Base-by-base conservation (phyloP, 1,140 invertebrate species). In the Drosophila bocki region DNA sequence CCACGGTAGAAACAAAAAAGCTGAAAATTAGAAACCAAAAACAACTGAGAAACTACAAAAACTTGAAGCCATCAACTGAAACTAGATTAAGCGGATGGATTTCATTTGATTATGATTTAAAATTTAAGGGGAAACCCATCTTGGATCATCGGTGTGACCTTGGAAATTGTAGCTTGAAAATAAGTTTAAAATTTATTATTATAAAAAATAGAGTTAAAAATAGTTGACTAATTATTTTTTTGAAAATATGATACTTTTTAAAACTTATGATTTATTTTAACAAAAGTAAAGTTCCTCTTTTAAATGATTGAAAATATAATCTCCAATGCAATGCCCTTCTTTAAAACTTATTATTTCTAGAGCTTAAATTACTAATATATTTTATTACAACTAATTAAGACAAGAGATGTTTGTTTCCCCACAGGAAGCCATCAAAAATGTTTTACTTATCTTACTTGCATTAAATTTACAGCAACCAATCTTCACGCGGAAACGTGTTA, bases 1-100 rank as follows among this genome's bases (percentile, higher is more conserved):
- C 72, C 84, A 70, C 76, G 61, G 80, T 64, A 59, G 42, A 48
- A 48, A 54, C 47, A 58, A 42, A 47, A 44, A 42, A 44, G 29
- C 68, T 76, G 75, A 63, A 79, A 75, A 72, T 54, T 60, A 48
- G 15, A 74, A 78, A 85, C 61, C 50, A 42, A 22, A 48, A 68
- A 32, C 11, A 37, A 32, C 29, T 44, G 13, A n/a, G n/a, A 50
- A 50, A 50, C 7, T 26, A 6, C 26, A 11, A 51, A 76, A 64
- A 33, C 26, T 32, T 32, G 15, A 75, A 74, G 56, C 35, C 42
- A 39, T 15, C 9, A 60, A 59, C 57, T 37, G 44, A 67, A 85
- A 80, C 77, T 61, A 72, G 51, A 75, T 62, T 81, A 48, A 75
- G 37, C 81, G 81, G 81, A 83, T 80, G 72, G 59, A 45, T 67